These are phyloP conservation scores for Brachionus sp. DNA, from an alignment of 1,140 invertebrate genomes.

Conservation along the genomic window DNA sequence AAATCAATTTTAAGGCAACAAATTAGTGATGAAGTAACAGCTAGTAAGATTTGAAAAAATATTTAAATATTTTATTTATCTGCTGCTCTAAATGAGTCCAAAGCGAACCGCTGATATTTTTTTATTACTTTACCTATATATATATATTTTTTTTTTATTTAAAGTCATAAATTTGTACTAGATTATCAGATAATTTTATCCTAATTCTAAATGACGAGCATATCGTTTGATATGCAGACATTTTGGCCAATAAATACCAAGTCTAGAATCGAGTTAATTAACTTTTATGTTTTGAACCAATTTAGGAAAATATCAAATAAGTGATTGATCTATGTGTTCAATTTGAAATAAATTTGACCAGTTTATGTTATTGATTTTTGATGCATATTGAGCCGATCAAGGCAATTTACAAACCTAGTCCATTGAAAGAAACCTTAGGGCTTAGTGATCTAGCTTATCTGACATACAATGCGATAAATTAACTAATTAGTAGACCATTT, in stretches of 20 bases:
- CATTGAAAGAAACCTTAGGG: slow-evolving; percentile 4
- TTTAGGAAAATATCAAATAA: slow-evolving; percentile 1
- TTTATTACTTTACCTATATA: not conserved
- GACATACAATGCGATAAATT: not conserved
- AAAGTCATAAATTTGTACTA: not conserved
- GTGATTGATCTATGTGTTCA: slow-evolving; percentile 6
- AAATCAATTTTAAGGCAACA: not conserved
- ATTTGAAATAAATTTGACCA: slow-evolving; percentile 1
- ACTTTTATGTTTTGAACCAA: not conserved
- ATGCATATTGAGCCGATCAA: not conserved
- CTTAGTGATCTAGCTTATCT: not conserved
- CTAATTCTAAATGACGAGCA: not conserved
- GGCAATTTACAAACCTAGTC: not conserved
- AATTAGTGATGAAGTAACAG: not conserved
- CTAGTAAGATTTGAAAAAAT: not conserved
- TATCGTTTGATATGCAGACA: not conserved
- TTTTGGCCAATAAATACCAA: slow-evolving; percentile 1
- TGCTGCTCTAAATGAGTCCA: not conserved
- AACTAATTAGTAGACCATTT: slow-evolving; percentile 11
- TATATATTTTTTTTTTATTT: not conserved
- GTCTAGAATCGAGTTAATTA: slow-evolving; percentile 34
- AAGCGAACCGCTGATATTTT: not conserved
- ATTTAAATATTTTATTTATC: not conserved
- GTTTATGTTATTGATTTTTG: not conserved
- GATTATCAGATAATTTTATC: slow-evolving; percentile 4